Percentiles rank a stretch among this genome's conserved stretches.
Evolutionary conservation across 2,113 vertebrate species (phyloP).

Genomic region (Crotalus helleri): DNA sequence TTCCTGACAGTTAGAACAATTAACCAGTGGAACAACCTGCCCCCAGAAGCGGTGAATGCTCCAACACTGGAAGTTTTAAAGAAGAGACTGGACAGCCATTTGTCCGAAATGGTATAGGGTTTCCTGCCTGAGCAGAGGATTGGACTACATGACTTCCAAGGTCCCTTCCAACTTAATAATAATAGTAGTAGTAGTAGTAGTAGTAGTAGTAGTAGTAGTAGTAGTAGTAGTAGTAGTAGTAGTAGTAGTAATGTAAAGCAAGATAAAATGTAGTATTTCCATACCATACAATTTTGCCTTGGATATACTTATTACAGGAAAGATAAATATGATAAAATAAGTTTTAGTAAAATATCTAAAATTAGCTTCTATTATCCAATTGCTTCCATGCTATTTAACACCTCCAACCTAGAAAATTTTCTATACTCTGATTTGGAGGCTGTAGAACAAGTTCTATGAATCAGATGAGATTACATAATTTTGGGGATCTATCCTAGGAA

Average conservation of each 20-base stretch:
- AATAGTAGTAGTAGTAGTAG: too few species aligned
- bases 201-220: too few species aligned
- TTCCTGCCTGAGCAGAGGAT: too few species aligned
- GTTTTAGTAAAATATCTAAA: background rate
- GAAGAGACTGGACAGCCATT: too few species aligned
- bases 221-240: too few species aligned
- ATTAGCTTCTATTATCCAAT: background rate
- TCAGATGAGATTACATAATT: background rate
- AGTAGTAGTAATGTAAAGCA: background rate
- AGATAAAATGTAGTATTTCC: background rate
- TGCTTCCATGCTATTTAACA: background rate
- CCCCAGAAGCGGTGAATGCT: too few species aligned
- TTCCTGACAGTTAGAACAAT: too few species aligned
- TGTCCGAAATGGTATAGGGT: too few species aligned
- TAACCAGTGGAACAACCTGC: too few species aligned
- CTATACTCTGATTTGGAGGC: background rate
- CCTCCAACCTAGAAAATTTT: background rate
- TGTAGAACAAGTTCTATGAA: slow-evolving; percentile 6
- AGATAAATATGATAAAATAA: background rate
- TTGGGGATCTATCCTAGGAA: background rate
- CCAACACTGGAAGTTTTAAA: too few species aligned
- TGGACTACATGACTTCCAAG: too few species aligned
- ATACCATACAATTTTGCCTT: background rate
- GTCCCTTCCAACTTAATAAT: too few species aligned
- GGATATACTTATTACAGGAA: background rate